Percentiles rank a stretch among this genome's conserved stretches.
Evolutionary conservation across 23 tunicate species (phyloP).

Genomic region (Pegea sp.): DNA sequence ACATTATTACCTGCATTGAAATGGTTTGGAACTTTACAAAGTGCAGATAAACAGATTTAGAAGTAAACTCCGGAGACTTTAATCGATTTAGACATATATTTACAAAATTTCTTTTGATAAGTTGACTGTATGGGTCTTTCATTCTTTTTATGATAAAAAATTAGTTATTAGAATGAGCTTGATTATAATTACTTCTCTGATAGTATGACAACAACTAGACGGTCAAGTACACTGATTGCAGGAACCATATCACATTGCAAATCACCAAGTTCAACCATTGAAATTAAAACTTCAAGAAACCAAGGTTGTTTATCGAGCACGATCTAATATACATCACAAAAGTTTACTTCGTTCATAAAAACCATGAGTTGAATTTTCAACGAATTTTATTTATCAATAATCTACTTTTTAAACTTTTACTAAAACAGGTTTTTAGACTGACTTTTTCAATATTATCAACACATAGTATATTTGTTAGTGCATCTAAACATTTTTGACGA

Average conservation of each 20-base stretch:
- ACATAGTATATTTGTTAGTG: conserved; percentile 80
- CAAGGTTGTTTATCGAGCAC: conserved; percentile 64
- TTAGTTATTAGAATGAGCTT: not conserved
- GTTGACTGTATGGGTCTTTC: conserved; percentile 31
- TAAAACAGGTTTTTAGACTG: not conserved
- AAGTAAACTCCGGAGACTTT: conserved; percentile 12
- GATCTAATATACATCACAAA: too few species aligned
- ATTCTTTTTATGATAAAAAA: conserved; percentile 8
- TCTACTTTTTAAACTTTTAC: not conserved
- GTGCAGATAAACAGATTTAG: conserved; percentile 20
- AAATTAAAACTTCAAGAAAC: conserved; percentile 52
- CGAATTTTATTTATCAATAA: too few species aligned
- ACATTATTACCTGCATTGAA: conserved; percentile 79
- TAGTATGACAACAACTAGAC: conserved; percentile 92
- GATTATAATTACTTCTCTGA: conserved; percentile 33
- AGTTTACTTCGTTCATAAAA: too few species aligned
- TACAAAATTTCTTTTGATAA: conserved; percentile 28
- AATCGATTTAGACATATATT: conserved; percentile 35
- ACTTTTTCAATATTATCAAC: conserved; percentile 88
- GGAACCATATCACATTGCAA: conserved; percentile 97
- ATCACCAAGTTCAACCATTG: conserved; percentile 70
- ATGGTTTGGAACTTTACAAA: conserved; percentile 94
- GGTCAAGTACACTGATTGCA: conserved; percentile 86
- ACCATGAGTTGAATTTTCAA: too few species aligned
- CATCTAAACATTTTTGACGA: conserved; percentile 90